Conservation (phyloP, 2,888 invertebrate species). For the Caenorhabditis sulstoni region DNA sequence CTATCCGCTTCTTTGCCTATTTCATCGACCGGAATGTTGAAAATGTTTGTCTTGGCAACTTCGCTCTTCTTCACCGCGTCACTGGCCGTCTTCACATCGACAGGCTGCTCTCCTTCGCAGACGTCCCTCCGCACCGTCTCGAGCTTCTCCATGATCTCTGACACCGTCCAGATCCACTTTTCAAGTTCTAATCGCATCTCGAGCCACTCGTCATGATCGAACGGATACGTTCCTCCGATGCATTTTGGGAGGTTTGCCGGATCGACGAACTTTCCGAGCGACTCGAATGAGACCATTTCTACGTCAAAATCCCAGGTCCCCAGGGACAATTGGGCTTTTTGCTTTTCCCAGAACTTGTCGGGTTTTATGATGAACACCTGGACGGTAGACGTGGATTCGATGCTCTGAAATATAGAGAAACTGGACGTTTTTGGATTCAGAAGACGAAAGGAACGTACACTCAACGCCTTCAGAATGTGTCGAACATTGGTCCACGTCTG, state of each 20-base stretch:
- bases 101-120: constrained; percentile 91
- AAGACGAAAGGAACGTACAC: constrained; percentile 79
- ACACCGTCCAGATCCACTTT: constrained; percentile 95
- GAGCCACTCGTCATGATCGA: constrained; percentile 98
- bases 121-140: constrained; percentile 80
- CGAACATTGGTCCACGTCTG: constrained; percentile 96
- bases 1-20: constrained; percentile 90
- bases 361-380: constrained; percentile 61
- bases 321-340: constrained; percentile 85
- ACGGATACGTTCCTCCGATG: constrained; percentile 90
- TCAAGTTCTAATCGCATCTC: constrained; percentile 94
- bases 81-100: constrained; percentile 93
- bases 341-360: constrained; percentile 99
- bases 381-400: constrained; percentile 36
- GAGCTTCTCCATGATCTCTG: constrained; percentile 84
- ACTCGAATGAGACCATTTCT: constrained; percentile 96
- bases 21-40: constrained; percentile 94
- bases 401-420: constrained; percentile 35
- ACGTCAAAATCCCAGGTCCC: constrained; percentile 85
- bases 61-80: constrained; percentile 92
- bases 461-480: constrained; percentile 92
- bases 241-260: constrained; percentile 92
- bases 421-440: constrained; percentile 2
- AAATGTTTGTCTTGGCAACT: constrained; percentile 93
- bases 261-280: constrained; percentile 93